A percentile compares a stretch with the other conserved stretches of the same genome.
Conservation (phyloP, 2,888 invertebrate species). For the Parnassius smintheus region DNA sequence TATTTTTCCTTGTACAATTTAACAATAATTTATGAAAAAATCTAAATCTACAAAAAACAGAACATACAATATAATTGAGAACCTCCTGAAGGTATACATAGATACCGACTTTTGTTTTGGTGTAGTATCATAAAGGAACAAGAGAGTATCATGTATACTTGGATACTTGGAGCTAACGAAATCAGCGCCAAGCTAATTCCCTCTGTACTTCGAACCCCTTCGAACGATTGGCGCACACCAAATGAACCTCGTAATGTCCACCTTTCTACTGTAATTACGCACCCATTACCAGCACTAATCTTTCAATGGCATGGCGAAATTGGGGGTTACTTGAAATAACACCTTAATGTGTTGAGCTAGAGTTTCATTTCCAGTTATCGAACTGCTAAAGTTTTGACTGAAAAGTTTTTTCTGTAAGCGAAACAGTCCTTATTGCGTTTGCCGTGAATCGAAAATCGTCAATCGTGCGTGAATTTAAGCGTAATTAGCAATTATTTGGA, state of each 20-base stretch:
- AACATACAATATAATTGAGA: no score
- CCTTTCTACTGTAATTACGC: constrained; percentile 79
- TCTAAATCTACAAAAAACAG: no score
- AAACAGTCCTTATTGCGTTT: constrained; percentile 65
- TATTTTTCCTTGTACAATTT: no score
- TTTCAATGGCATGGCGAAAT: constrained; percentile 43
- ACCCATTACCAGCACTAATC: constrained; percentile 75
- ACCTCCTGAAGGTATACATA: no score
- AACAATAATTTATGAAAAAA: no score
- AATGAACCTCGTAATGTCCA: constrained; percentile 77
- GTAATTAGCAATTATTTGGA: constrained; percentile 31
- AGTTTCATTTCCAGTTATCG: constrained; percentile 41
- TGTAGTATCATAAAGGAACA: constrained; percentile 1
- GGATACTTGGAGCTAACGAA: constrained; percentile 59
- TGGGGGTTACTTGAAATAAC: constrained; percentile 38
- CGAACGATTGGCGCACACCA: constrained; percentile 66
- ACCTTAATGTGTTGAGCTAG: constrained; percentile 43
- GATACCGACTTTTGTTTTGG: background rate
- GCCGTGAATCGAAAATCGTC: constrained; percentile 62
- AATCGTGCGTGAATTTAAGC: constrained; percentile 34
- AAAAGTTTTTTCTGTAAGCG: constrained; percentile 44
- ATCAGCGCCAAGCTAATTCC: constrained; percentile 54
- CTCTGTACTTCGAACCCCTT: constrained; percentile 63
- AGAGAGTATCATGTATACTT: constrained; percentile 34
- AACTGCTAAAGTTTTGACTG: constrained; percentile 15